phyloP scores from a whole-genome alignment of 1,140 invertebrate species.

The Sitodiplosis mosellana region DNA sequence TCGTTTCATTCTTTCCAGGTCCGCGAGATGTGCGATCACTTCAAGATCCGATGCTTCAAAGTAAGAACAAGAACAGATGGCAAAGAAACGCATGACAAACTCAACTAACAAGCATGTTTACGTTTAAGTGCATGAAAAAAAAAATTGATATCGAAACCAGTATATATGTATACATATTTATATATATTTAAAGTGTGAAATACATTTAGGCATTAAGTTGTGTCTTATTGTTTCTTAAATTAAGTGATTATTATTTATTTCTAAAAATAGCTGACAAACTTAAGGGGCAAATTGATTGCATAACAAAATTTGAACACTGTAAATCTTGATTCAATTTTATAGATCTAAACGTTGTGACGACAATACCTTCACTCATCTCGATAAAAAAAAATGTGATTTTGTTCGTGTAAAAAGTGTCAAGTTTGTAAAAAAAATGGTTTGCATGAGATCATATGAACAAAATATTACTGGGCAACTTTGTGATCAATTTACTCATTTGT shows the following conservation, averaged over 20 bases:
- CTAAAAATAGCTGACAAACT: background rate
- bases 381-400: too few species aligned
- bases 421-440: too few species aligned
- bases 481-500: too few species aligned
- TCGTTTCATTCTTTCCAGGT: background rate
- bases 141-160: background rate
- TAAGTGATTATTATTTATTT: background rate
- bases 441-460: too few species aligned
- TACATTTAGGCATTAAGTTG: background rate
- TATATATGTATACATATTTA: background rate
- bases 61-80: background rate
- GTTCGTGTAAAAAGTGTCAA: too few species aligned
- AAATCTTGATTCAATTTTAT: too few species aligned
- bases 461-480: too few species aligned
- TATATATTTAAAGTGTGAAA: background rate
- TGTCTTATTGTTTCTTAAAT: background rate
- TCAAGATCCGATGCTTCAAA: background rate
- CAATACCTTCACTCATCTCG: too few species aligned
- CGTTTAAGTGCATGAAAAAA: background rate
- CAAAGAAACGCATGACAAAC: background rate
- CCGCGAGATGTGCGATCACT: background rate
- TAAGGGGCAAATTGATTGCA: background rate
- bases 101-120: background rate
- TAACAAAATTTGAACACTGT: background rate
- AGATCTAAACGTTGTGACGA: too few species aligned